These are phyloP conservation scores for Melipona quadrifasciata DNA, from an alignment of 1,140 invertebrate species.

Conservation along the genomic window DNA sequence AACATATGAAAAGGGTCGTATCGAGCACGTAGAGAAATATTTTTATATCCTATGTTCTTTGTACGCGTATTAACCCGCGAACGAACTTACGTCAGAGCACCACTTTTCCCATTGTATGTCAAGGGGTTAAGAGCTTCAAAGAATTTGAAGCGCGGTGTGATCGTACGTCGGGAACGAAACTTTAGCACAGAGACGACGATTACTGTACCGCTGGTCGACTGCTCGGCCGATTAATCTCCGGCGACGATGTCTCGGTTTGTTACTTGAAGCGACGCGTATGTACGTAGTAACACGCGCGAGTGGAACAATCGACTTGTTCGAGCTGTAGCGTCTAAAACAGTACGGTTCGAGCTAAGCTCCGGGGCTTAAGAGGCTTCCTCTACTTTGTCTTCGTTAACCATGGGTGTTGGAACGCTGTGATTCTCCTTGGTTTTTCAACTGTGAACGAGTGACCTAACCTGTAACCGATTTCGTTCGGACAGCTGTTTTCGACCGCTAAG, in stretches of 20 bases:
- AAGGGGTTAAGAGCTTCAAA: too few relatives aligned
- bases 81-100: too few relatives aligned
- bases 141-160: too few relatives aligned
- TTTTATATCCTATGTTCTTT: too few relatives aligned
- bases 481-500: constrained; percentile 2
- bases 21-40: too few relatives aligned
- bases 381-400: constrained; percentile 23
- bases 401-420: background rate
- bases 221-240: background rate
- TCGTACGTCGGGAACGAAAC: too few relatives aligned
- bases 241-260: background rate
- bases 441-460: constrained; percentile 12
- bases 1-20: too few relatives aligned
- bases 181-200: background rate
- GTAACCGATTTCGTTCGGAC: constrained; percentile 10
- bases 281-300: background rate
- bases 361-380: constrained; percentile 12
- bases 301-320: constrained; percentile 18
- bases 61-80: too few relatives aligned
- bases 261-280: background rate
- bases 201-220: background rate
- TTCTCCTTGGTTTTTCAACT: background rate
- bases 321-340: constrained; percentile 21
- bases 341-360: constrained; percentile 14
- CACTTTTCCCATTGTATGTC: too few relatives aligned